Evolutionary conservation across 2,797 vertebrate genomes (phyloP), one percentile per base, ranked within the genome.

Genomic region (Jordanella pulchra): DNA sequence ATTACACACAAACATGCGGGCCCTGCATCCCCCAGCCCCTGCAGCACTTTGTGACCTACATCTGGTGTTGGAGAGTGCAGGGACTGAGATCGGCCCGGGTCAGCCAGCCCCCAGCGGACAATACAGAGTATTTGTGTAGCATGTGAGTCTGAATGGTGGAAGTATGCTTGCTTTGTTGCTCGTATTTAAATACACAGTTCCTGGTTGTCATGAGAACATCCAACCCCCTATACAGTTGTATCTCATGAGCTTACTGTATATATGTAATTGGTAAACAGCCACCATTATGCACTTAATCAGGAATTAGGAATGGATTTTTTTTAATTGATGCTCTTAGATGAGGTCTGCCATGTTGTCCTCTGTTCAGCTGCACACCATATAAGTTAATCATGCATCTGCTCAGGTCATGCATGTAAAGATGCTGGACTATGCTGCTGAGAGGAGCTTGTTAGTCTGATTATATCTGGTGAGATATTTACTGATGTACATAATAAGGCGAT

Each of bases 1-100:
- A 32, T 75, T 54, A 67, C 67, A 56, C 76, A 63, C 61, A 67
- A 48, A 71, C 79, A 58, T 50, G 13, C 67, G 58, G 39, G 72
- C 73, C 35, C 21, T 58, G 71, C 86, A 80, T 82, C 82, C 81
- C 78, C 76, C 68, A 76, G 67, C 84, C 93, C 94, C 93, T 80
- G 84, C 83, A 93, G 94, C 93, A 82, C 79, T 90, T 70, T 15
- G 72, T 78, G 92, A 93, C 93, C 94, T 95, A 95, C 91, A 94
- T 95, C 90, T 92, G 89, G 87, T 91, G 90, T 88, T 78, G 69
- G 75, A 81, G 86, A 88, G 88, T 72, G 83, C 83, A 77, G 85
- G 76, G 87, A 81, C 86, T 84, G 61, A 80, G 92, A 86, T 89
- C 90, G 89, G 84, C 71, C 79, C 54, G 63, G 87, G 89, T 85